Conservation (phyloP, 2,888 invertebrate genomes). For the Eudiplozoon nipponicum region DNA sequence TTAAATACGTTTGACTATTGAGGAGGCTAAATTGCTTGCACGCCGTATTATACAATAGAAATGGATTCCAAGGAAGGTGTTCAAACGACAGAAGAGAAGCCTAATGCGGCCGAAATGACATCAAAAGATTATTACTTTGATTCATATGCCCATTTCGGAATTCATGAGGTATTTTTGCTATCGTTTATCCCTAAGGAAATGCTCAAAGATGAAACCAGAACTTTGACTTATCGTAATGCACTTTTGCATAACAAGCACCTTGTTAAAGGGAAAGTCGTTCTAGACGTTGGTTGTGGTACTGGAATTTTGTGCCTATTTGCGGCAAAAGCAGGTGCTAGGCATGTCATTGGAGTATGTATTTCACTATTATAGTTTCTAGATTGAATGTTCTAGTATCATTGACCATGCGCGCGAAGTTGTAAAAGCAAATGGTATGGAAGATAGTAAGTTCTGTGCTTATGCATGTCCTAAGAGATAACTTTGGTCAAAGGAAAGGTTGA, state of each 20-base stretch:
- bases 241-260: constrained; percentile 97
- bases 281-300: constrained; percentile 93
- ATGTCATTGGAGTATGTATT: constrained; percentile 44
- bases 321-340: constrained; percentile 75
- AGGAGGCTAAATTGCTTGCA: no score
- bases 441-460: constrained; percentile 23
- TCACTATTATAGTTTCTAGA: constrained; percentile 25
- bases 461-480: constrained; percentile 14
- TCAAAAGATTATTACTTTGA: constrained; percentile 98
- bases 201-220: constrained; percentile 94
- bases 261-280: constrained; percentile 58
- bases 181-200: constrained; percentile 38
- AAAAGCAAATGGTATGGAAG: constrained; percentile 32
- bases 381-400: constrained; percentile 91
- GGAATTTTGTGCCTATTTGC: constrained; percentile 98
- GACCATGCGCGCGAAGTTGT: constrained; percentile 80
- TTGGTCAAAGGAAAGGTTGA: constrained; percentile 38
- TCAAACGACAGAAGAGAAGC: constrained; percentile 4
- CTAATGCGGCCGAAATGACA: constrained; percentile 46
- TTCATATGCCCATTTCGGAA: constrained; percentile 96
- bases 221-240: constrained; percentile 79
- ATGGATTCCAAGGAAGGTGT: background rate
- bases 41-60: no score
- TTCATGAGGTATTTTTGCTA: constrained; percentile 42
- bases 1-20: no score